A percentile compares a stretch with the other conserved stretches of the same genome.
These are phyloP conservation scores for Coboldia fuscipes DNA, from an alignment of 1,140 invertebrate species.

Conservation along the genomic window DNA sequence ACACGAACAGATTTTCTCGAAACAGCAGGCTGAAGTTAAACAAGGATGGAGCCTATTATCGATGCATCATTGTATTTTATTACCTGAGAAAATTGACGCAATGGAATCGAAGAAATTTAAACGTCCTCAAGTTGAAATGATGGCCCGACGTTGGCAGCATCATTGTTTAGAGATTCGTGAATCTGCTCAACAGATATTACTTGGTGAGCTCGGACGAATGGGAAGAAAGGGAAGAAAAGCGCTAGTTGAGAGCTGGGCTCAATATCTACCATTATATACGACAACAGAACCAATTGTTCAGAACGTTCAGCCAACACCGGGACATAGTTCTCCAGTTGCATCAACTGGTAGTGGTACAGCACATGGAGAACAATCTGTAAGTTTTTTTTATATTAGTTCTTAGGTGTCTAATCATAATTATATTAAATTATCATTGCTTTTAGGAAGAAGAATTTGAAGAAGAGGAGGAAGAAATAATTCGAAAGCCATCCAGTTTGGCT, in stretches of 20 bases:
- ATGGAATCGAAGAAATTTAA: slow-evolving; percentile 64
- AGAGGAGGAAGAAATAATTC: slow-evolving; percentile 54
- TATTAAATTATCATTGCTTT: slow-evolving; percentile 1
- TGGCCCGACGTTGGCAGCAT: slow-evolving; percentile 95
- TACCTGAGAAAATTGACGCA: slow-evolving; percentile 70
- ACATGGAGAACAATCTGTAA: slow-evolving; percentile 8
- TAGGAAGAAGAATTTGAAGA: slow-evolving; percentile 55
- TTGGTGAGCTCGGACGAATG: slow-evolving; percentile 78
- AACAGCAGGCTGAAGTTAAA: slow-evolving; percentile 78
- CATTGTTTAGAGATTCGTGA: slow-evolving; percentile 91
- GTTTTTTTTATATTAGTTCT: background rate
- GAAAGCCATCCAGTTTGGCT: slow-evolving; percentile 61
- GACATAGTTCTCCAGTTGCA: slow-evolving; percentile 8
- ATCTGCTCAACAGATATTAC: slow-evolving; percentile 83
- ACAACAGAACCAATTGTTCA: slow-evolving; percentile 44
- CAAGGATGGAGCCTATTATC: slow-evolving; percentile 93
- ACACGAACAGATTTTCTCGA: slow-evolving; percentile 56
- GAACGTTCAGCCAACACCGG: slow-evolving; percentile 26
- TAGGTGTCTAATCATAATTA: background rate
- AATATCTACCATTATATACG: slow-evolving; percentile 75
- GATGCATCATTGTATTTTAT: slow-evolving; percentile 84
- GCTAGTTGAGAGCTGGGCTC: slow-evolving; percentile 86
- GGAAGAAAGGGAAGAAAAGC: slow-evolving; percentile 80
- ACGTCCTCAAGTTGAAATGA: slow-evolving; percentile 85
- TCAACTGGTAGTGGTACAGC: slow-evolving; percentile 4